These are phyloP conservation scores for Acanthis flammea DNA, from an alignment of 2,797 vertebrate species.

Conservation along the genomic window DNA sequence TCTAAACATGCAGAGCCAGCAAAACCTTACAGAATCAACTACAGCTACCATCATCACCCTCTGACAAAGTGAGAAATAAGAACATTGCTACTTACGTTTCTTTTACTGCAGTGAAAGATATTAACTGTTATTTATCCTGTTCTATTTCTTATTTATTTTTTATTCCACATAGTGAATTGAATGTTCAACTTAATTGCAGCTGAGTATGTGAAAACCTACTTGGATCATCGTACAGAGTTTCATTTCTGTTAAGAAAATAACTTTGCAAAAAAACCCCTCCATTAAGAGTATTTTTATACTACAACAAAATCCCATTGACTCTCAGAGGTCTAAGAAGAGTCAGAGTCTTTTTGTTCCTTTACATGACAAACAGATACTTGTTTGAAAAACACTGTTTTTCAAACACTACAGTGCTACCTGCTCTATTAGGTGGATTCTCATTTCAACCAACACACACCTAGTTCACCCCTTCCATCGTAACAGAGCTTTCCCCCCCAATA, in stretches of 20 bases:
- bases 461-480: background rate
- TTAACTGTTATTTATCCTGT: background rate
- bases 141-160: background rate
- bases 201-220: background rate
- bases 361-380: background rate
- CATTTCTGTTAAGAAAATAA: background rate
- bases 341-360: background rate
- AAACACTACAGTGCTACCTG: background rate
- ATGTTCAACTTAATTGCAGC: background rate
- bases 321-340: background rate
- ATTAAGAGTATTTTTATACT: background rate
- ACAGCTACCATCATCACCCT: background rate
- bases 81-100: background rate
- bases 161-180: background rate
- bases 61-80: background rate
- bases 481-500: background rate
- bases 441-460: background rate
- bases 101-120: background rate
- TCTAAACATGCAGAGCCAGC: conserved; percentile 18
- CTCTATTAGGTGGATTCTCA: background rate
- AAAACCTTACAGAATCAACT: background rate
- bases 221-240: background rate
- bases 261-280: background rate
- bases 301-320: background rate
- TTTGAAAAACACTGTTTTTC: background rate